These are phyloP conservation scores for Drosophila stalkeri DNA, from an alignment of 2,888 invertebrate genomes.

Conservation along the genomic window DNA sequence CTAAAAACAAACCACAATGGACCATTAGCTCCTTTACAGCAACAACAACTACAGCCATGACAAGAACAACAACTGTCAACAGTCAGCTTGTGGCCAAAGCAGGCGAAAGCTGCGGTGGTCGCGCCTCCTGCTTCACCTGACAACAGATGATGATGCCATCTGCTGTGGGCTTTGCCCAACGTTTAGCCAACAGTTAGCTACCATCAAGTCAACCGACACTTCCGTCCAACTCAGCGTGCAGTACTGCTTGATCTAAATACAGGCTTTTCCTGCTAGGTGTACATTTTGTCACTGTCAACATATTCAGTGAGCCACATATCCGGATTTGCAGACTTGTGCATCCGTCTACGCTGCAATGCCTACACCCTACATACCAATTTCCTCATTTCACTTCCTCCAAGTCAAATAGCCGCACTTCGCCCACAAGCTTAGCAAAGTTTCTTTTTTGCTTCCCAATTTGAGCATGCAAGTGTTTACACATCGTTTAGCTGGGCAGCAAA, in stretches of 20 bases:
- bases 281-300: slow-evolving; percentile 66
- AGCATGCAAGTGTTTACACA: slow-evolving; percentile 31
- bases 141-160: slow-evolving; percentile 25
- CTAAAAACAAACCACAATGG: slow-evolving; percentile 64
- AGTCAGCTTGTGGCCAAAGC: slow-evolving; percentile 24
- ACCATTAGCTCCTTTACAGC: slow-evolving; percentile 61
- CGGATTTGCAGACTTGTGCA: slow-evolving; percentile 63
- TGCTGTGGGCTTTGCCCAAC: slow-evolving; percentile 24
- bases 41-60: slow-evolving; percentile 48
- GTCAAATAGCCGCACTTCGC: slow-evolving; percentile 12
- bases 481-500: slow-evolving; percentile 32
- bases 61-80: slow-evolving; percentile 42
- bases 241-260: slow-evolving; percentile 25
- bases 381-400: slow-evolving; percentile 7
- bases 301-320: slow-evolving; percentile 74
- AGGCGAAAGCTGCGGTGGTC: slow-evolving; percentile 11
- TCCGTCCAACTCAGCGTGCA: slow-evolving; percentile 46
- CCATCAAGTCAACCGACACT: slow-evolving; percentile 72
- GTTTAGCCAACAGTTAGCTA: slow-evolving; percentile 52
- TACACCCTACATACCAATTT: slow-evolving; percentile 27
- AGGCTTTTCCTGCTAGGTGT: slow-evolving; percentile 29
- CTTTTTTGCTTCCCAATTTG: slow-evolving; percentile 21
- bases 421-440: slow-evolving; percentile 20
- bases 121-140: slow-evolving; percentile 11
- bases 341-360: slow-evolving; percentile 51